Conservation (phyloP, 1,140 invertebrate species). For the Ceratina australensis region DNA sequence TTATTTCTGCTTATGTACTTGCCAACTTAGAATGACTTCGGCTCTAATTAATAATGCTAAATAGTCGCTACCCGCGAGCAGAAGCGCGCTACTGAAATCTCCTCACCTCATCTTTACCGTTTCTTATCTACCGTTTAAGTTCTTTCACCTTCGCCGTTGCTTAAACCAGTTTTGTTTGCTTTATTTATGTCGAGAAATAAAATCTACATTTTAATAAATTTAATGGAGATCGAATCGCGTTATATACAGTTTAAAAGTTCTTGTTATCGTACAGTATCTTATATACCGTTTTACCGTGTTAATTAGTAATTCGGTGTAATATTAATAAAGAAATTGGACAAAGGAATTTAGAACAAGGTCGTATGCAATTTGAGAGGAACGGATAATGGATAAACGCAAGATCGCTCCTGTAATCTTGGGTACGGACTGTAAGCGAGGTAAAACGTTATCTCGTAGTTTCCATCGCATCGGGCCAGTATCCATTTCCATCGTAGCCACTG, state of each 20-base stretch:
- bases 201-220: not conserved
- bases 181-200: not conserved
- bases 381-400: not conserved
- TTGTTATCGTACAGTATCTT: too few species aligned
- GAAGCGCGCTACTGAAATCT: conserved; percentile 25
- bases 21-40: conserved; percentile 77
- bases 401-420: not conserved
- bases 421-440: not conserved
- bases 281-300: too few species aligned
- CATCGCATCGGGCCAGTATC: conserved; percentile 15
- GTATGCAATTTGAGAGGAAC: not conserved
- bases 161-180: not conserved
- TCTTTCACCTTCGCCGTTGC: too few species aligned
- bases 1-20: conserved; percentile 79
- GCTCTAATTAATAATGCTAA: conserved; percentile 79
- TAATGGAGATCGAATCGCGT: too few species aligned
- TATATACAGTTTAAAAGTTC: too few species aligned
- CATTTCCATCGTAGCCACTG: conserved; percentile 46
- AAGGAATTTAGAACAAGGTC: not conserved
- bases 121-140: not conserved
- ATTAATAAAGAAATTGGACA: not conserved
- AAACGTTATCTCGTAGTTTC: not conserved
- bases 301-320: too few species aligned
- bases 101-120: conserved; percentile 12
- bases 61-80: conserved; percentile 54